Evolutionary conservation across 2,113 vertebrate species (phyloP), one percentile per base, ranked within the genome.

Genomic region (Cyphomyrus plagiostoma): DNA sequence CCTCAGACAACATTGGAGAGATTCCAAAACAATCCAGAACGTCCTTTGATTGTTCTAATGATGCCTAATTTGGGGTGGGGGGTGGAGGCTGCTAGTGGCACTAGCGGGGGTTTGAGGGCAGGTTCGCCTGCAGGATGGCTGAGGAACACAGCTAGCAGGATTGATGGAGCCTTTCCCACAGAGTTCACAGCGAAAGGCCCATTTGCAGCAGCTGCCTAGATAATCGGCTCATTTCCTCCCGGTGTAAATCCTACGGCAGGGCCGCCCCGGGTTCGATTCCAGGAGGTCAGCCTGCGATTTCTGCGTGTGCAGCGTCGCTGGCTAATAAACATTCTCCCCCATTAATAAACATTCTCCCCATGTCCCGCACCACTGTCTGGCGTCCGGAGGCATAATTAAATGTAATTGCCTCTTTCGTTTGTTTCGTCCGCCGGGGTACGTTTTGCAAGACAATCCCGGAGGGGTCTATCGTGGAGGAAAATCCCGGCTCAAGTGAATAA

Each of bases 201-300:
- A 53, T 86, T 90, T 88, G 89, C 85, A 26, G 77, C 86, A 83
- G 91, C 91, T 92, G 90, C 84, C 30, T 30, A 90, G 93, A 90
- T 92, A 93, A 94, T 94, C 92, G 89, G 52, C 92, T 93, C 80
- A 93, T 94, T 94, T 94, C 91, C 92, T 92, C 49, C n/a, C 84
- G 90, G 90, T 86, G 92, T 91, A 93, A 94, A 93, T 93, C 90
- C 86, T 89, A 58, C 70, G 52, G 35, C 89, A 89, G 50, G 23
- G 89, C 74, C 53, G 90, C 62, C 48, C 7, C 62, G 62, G 11
- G 87, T 50, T 88, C 52, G 88, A 46, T 93, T 93, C 89, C 50
- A 88, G 87, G 56, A 85, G 8, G 1, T 26, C 87, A 50, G 39
- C 48, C 46, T 19, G 21, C n/a, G 19, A 83, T 46, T 21, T 83